Conservation (phyloP, 1,140 invertebrate genomes). For the Scaptomyza montana region DNA sequence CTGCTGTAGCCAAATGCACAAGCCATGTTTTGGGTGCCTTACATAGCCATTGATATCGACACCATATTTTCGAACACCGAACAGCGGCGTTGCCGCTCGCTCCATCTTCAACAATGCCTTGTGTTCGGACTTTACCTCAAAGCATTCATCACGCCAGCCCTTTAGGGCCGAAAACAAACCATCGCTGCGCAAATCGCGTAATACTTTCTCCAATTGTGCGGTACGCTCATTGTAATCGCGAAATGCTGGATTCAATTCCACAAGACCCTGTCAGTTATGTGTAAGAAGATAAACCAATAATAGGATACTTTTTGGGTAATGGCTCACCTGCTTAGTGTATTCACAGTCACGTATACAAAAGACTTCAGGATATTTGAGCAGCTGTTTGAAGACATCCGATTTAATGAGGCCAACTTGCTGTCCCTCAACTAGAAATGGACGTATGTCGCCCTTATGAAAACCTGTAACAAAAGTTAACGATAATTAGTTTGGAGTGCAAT, state of each 20-base stretch:
- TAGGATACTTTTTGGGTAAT: background rate
- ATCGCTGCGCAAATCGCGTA: slow-evolving; percentile 88
- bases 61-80: slow-evolving; percentile 96
- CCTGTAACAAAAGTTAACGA: slow-evolving; percentile 84
- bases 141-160: slow-evolving; percentile 97
- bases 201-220: slow-evolving; percentile 90
- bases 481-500: slow-evolving; percentile 11
- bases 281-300: background rate
- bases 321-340: slow-evolving; percentile 73
- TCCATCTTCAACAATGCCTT: slow-evolving; percentile 94
- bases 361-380: slow-evolving; percentile 92
- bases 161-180: slow-evolving; percentile 88
- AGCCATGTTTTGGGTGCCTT: slow-evolving; percentile 90
- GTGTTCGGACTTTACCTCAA: slow-evolving; percentile 90
- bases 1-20: slow-evolving; percentile 97
- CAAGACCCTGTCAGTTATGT: slow-evolving; percentile 79
- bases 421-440: slow-evolving; percentile 93
- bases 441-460: slow-evolving; percentile 89
- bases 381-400: slow-evolving; percentile 91
- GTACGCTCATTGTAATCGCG: slow-evolving; percentile 92
- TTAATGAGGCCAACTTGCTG: slow-evolving; percentile 94
- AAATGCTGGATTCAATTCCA: slow-evolving; percentile 93
- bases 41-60: slow-evolving; percentile 97
- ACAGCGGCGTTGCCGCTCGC: slow-evolving; percentile 94
- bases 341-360: slow-evolving; percentile 84